Base-by-base conservation (phyloP, 2,888 invertebrate species). In the Ametastegia equiseti region DNA sequence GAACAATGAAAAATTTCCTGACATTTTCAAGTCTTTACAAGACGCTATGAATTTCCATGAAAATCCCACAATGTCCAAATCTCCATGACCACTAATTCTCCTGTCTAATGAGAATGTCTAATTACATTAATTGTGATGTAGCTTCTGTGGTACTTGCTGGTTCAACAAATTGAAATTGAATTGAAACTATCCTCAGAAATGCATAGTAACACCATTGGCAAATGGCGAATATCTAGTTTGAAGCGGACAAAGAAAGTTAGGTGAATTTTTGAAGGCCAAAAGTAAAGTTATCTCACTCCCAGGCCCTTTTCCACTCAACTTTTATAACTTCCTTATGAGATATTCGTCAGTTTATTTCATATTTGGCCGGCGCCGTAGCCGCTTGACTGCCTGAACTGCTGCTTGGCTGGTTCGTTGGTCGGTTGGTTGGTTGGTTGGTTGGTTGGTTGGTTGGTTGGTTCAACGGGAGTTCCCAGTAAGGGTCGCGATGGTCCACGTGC, bases 401-500 rank as follows among this genome's bases (percentile, higher is more conserved):
- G n/a, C n/a, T 36, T 23, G 42, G 69, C 23, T 71, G 71, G n/a
- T 23, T 67, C 33, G 33, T 75, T 5, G 30, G 33, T 19, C 36
- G 54, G 71, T 71, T 71, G 13, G 71, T 42, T 69, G n/a, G 19
- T 36, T 23, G 42, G 69, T 42, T 71, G 71, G n/a, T 23, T 67
- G 50, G 33, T 75, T 5, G 30, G 33, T 19, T 54, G 54, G 71
- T 71, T 71, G 13, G 71, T 42, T 75, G 75, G 54, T 75, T 75
- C 19, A 75, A 75, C 75, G 75, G 75, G 75, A 75, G 75, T 75
- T 75, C 75, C 54, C 75, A 54, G 75, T 50, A 75, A 75, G 75
- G 75, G 75, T 75, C 75, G 75, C 30, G 75, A 75, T 75, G 75
- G 75, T 75, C 75, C 75, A 75, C 75, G 75, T 75, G 75, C 75